A percentile compares a stretch with the other conserved stretches of the same genome.
Evolutionary conservation across 2,888 invertebrate genomes (phyloP).

Genomic region (Eilema sororculum): DNA sequence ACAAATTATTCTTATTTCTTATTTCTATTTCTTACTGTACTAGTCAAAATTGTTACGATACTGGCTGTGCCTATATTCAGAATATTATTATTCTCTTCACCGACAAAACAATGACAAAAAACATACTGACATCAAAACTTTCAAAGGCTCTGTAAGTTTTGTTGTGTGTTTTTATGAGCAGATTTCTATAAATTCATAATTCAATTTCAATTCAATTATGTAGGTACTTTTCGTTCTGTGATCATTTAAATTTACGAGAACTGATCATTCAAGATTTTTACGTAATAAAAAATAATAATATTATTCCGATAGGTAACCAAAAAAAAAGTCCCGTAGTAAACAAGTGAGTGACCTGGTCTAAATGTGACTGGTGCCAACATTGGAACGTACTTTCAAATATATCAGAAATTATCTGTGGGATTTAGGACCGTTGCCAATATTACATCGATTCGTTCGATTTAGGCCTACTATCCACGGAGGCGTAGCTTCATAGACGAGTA

Average conservation of each 20-base stretch:
- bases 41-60: too few species aligned
- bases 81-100: neutral
- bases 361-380: constrained; percentile 19
- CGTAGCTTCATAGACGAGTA: too few species aligned
- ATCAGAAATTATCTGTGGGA: constrained; percentile 33
- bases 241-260: neutral
- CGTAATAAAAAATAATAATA: neutral
- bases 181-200: too few species aligned
- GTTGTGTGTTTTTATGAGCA: neutral
- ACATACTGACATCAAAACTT: neutral
- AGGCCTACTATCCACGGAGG: too few species aligned
- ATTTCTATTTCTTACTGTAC: too few species aligned
- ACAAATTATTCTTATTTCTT: too few species aligned
- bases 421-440: constrained; percentile 50
- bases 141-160: neutral
- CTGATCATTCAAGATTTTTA: too few species aligned
- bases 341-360: constrained; percentile 19
- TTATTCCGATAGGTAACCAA: neutral
- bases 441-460: too few species aligned
- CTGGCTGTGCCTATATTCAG: too few species aligned
- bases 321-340: constrained; percentile 1
- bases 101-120: neutral
- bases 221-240: too few species aligned
- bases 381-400: constrained; percentile 26
- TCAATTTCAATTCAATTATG: too few species aligned